Base-by-base conservation (phyloP, 2,113 vertebrate species). In the Sterrhoptilus dennistouni region DNA sequence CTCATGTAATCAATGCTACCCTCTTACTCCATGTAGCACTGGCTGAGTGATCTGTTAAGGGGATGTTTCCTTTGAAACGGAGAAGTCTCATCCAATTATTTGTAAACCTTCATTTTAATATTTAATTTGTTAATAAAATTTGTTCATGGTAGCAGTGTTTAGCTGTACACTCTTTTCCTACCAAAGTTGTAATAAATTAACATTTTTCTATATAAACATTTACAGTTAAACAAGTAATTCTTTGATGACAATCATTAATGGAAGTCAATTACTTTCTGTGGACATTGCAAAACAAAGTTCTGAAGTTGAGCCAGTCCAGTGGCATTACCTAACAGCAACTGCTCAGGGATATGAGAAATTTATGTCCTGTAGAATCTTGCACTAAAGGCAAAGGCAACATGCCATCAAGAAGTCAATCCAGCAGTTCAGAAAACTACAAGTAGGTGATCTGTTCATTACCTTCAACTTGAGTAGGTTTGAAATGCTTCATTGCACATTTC, bases 241-340 rank as follows among this genome's bases (percentile, higher is more conserved):
- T 98, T 98, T 95, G 93, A 95, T 97, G 89, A 83, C 84, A 83
- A 60, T 97, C 96, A 90, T 84, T 97, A 95, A 97, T 97, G 95
- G 52, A 72, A 95, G n/a, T 74, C 80, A 83, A 22, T 96, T 98
- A 91, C 96, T 97, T 98, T 98, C 96, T 96, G 33, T 97, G 95
- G 93, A 97, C 97, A 95, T 95, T 83, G 40, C 38, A 19, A 95
- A 84, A 87, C 74, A 24, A 40, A 70, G 76, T 96, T 77, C 20
- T 93, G 89, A 94, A 71, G 70, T 49, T 95, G 83, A 93, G 83
- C 87, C 76, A 69, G 40, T 83, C 77, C 45, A 44, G 66, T 94
- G 90, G 52, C 57, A 76, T 71, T 53, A 87, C 19, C 35, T 78
- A 79, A 59, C 36, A 69, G 33, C 53, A 83, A 6, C 47, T 76